Evolutionary conservation across 2,113 vertebrate genomes (phyloP), one percentile per base, ranked within the genome.

Genomic region (Oncorhynchus mykiss): DNA sequence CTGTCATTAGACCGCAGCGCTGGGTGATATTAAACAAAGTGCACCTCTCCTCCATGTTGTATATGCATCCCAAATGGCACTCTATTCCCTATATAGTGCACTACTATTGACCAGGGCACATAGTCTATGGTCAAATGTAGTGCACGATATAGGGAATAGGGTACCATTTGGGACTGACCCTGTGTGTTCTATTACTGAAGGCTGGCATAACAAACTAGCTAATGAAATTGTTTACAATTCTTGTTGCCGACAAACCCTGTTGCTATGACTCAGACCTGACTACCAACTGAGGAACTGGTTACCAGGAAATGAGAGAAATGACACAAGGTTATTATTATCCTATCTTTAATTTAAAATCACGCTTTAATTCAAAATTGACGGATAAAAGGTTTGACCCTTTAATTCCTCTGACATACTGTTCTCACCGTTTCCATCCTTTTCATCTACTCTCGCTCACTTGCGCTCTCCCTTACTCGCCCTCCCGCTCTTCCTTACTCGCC

Each of bases 151-250:
- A 54, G 51, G 51, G 51, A 16, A 18, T 54, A 18, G 16, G 51
- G 16, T 18, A 16, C 51, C 5, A 18, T 18, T 14, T 54, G 51
- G 51, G 16, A 54, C 3, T 54, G 4, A 54, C 0, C 4, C 88
- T 78, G 83, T 85, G 86, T 92, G 90, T 86, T 89, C 86, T 77
- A 90, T 91, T 90, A 92, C 77, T 64, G 77, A 74, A 80, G 80
- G 81, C 83, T 29, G 66, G 81, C 29, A n/a, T 54, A 54, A 51
- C 14, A 54, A 16, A 54, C 16, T 54, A 5, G 70, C 80, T 93
- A 93, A 93, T 93, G 91, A 92, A 91, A 89, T 82, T 93, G 93
- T 94, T 93, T 91, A 92, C 88, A 72, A 62, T 74, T 76, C 82
- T 76, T 87, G 86, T 87, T 84, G 86, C 65, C 60, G 24, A 73